A percentile compares a stretch with the other conserved stretches of the same genome.
phyloP scores from a whole-genome alignment of 2,888 invertebrate genomes.

The Chirona hameri region DNA sequence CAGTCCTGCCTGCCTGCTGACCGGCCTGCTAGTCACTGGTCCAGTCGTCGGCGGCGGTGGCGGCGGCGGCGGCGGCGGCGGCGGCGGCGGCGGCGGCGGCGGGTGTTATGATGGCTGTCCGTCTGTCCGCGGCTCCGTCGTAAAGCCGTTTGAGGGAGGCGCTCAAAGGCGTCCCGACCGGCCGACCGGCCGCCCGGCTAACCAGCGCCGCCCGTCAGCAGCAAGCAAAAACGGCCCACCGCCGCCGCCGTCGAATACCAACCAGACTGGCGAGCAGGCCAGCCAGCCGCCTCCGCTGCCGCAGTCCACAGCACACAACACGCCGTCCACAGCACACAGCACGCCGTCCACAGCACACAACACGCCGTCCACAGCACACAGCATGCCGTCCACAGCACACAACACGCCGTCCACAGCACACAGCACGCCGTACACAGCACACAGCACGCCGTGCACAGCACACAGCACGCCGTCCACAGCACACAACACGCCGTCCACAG shows the following conservation, averaged over 20 bases:
- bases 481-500: too few species aligned
- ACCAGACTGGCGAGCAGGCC: too few species aligned
- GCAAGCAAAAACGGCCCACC: neutral
- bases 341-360: too few species aligned
- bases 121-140: neutral
- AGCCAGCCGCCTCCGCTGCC: too few species aligned
- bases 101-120: slow-evolving; percentile 9
- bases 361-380: too few species aligned
- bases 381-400: too few species aligned
- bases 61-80: neutral
- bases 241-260: slow-evolving; percentile 6
- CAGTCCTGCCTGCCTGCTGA: neutral
- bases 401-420: too few species aligned
- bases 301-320: too few species aligned
- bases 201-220: neutral
- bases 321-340: too few species aligned
- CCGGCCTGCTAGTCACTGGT: neutral
- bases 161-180: neutral
- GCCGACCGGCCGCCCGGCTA: neutral
- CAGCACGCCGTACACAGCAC: too few species aligned
- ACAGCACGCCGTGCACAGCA: too few species aligned
- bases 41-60: neutral
- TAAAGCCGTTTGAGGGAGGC: neutral
- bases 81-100: neutral
- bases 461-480: too few species aligned